Base-by-base conservation (phyloP, 2,113 vertebrate genomes). In the Semicossyphus pulcher region DNA sequence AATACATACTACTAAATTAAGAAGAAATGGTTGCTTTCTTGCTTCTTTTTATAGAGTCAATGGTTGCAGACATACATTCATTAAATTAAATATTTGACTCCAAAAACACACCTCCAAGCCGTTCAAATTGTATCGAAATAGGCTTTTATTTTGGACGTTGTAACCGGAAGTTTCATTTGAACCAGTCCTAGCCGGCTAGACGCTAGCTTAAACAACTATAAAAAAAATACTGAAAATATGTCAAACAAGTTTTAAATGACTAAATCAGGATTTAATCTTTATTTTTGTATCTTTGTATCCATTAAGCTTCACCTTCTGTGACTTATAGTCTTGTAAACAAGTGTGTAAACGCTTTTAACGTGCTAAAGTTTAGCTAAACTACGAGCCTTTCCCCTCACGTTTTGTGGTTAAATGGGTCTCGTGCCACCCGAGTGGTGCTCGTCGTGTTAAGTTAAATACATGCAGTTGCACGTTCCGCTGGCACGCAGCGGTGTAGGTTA, bases 61-160 rank as follows among this genome's bases (percentile, higher is more conserved):
- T n/a, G n/a, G n/a, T n/a, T n/a, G n/a, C n/a, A n/a, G n/a, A n/a
- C n/a, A n/a, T n/a, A n/a, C n/a, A n/a, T n/a, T n/a, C n/a, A n/a
- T n/a, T n/a, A n/a, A n/a, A n/a, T n/a, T n/a, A 36, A 36, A 36
- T 31, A 31, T n/a, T n/a, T 31, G 31, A 5, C 4, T 11, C 10
- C 41, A 42, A 7, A 18, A 18, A 42, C 6, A 18, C 12, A 5
- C 15, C 12, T 5, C 10, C 11, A 15, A n/a, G n/a, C n/a, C n/a
- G n/a, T n/a, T 39, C 11, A 10, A 20, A 16, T 20, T 31, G 20
- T 54, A 54, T 44, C 6, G 39, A n/a, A 23, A 1, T 5, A 7
- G 29, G 44, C 28, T 45, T 65, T 78, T 79, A 79, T 53, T 78
- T 60, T 72, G 61, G 12, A 49, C 10, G 15, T 4, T 7, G 0